phyloP scores from a whole-genome alignment of 2,888 invertebrate genomes.

The Synergus umbraculus region DNA sequence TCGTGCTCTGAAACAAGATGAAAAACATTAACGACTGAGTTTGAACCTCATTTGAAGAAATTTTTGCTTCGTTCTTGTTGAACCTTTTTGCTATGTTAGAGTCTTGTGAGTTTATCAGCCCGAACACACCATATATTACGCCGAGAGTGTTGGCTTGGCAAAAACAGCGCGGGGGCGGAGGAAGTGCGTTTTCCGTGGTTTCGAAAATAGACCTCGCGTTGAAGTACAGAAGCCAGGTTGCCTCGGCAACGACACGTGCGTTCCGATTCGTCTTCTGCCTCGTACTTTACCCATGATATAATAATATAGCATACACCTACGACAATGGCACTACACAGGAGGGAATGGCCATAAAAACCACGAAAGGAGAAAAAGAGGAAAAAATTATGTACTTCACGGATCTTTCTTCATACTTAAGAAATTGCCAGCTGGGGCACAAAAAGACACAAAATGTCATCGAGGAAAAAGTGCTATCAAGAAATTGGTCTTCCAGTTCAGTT shows the following conservation, averaged over 20 bases:
- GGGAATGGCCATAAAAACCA: neutral
- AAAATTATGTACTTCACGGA: neutral
- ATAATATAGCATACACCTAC: neutral
- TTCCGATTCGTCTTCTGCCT: slow-evolving; percentile 23
- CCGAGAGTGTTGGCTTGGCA: neutral
- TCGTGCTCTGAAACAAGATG: no score
- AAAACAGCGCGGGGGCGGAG: slow-evolving; percentile 21
- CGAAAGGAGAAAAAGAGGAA: neutral
- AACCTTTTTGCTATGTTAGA: neutral
- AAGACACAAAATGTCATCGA: neutral
- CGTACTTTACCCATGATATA: neutral
- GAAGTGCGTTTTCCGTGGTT: slow-evolving; percentile 45
- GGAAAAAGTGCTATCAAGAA: neutral
- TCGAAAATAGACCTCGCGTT: slow-evolving; percentile 48
- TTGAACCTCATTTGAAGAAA: no score
- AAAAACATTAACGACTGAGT: no score
- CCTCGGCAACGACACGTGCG: slow-evolving; percentile 53
- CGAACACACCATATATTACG: neutral
- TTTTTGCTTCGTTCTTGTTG: neutral
- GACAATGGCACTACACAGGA: neutral
- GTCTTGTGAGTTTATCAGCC: neutral
- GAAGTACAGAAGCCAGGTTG: slow-evolving; percentile 42
- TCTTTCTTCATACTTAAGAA: neutral
- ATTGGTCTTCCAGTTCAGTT: neutral
- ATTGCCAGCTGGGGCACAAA: neutral